A percentile compares a stretch with the other conserved stretches of the same genome.
Conservation (phyloP, 2,888 invertebrate species). For the Proisotoma minuta region DNA sequence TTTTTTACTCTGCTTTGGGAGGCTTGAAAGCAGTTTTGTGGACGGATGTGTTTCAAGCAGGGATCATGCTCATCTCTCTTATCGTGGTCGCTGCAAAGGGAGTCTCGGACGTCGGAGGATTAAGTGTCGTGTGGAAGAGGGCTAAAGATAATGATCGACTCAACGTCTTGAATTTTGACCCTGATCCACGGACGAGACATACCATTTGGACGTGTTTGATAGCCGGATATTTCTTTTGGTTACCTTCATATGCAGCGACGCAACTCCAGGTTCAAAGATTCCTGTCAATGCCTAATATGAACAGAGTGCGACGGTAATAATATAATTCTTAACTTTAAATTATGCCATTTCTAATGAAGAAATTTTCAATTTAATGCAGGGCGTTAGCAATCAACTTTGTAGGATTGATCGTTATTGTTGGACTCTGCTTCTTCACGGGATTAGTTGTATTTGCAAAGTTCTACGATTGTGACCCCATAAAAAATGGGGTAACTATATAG, state of each 20-base stretch:
- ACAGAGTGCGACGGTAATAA: constrained; percentile 51
- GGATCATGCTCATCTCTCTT: constrained; percentile 68
- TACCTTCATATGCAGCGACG: constrained; percentile 53
- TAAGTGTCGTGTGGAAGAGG: constrained; percentile 60
- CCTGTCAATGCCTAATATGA: constrained; percentile 52
- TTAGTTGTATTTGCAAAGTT: constrained; percentile 81
- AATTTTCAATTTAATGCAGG: constrained; percentile 10
- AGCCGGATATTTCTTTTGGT: constrained; percentile 50
- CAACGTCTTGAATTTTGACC: constrained; percentile 61
- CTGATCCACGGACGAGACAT: constrained; percentile 32
- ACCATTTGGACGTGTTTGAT: constrained; percentile 45
- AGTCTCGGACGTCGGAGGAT: constrained; percentile 62
- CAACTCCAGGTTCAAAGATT: constrained; percentile 56
- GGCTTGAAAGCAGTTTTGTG: constrained; percentile 68
- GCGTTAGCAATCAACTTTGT: constrained; percentile 49
- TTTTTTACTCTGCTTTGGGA: constrained; percentile 83
- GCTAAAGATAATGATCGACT: constrained; percentile 61
- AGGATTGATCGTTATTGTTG: constrained; percentile 51
- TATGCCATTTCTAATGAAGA: background rate
- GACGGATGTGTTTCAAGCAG: constrained; percentile 69
- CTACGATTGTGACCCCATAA: constrained; percentile 70
- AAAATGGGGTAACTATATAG: background rate
- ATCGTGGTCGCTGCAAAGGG: constrained; percentile 64
- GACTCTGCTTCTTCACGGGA: constrained; percentile 75
- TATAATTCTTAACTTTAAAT: background rate